Percentiles rank a stretch among this genome's conserved stretches.
Evolutionary conservation across 2,888 invertebrate genomes (phyloP).

Genomic region (Brenthis daphne): DNA sequence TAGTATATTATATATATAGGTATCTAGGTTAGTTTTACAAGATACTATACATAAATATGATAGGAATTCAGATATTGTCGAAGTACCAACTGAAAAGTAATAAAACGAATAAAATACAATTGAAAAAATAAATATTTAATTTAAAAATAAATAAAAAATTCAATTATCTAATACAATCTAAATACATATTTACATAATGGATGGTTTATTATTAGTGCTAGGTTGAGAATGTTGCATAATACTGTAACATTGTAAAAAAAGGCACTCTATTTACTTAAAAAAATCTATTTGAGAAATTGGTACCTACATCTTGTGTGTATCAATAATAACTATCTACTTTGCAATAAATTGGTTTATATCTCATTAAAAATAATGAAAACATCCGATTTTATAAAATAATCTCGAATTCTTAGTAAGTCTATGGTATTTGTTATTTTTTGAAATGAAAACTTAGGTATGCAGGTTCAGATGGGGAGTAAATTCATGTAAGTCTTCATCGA

Average conservation of each 20-base stretch:
- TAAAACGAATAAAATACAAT: constrained; percentile 4
- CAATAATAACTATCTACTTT: not conserved
- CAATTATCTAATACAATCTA: not conserved
- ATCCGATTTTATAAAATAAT: no score
- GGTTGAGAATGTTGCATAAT: constrained; percentile 50
- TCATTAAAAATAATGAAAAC: no score
- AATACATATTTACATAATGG: constrained; percentile 7
- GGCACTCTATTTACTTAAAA: constrained; percentile 10
- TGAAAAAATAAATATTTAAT: constrained; percentile 16
- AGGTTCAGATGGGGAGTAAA: no score
- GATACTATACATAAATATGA: no score
- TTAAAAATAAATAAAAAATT: constrained; percentile 5
- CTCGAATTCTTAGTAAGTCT: no score
- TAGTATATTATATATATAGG: no score
- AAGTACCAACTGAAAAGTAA: not conserved
- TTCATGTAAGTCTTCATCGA: no score
- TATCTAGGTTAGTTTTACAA: no score
- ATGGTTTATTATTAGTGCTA: constrained; percentile 4
- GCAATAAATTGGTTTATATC: no score
- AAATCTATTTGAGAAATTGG: not conserved
- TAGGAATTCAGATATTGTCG: no score
- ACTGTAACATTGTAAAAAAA: constrained; percentile 43
- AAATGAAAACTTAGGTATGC: no score
- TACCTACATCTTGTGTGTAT: not conserved
- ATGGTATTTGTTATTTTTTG: no score